Evolutionary conservation across 2,797 vertebrate species (phyloP).

Genomic region (Oreochromis mossambicus): DNA sequence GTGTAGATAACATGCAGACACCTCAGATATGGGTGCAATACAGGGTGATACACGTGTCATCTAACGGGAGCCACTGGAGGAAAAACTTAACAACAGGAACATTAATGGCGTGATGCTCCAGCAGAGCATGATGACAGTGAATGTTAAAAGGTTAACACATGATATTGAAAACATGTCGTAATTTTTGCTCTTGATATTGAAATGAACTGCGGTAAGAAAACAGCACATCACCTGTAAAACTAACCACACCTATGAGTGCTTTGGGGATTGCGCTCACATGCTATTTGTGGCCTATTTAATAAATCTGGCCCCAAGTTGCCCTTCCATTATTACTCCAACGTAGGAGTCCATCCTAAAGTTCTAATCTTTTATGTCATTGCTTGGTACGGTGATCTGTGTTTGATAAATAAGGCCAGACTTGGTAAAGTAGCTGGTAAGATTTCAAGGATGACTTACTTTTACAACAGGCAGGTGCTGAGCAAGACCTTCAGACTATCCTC

Average conservation of each 20-base stretch:
- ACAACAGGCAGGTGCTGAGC: neutral
- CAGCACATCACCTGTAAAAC: neutral
- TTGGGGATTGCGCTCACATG: neutral
- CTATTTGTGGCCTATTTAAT: neutral
- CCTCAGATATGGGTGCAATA: neutral
- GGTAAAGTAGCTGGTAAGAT: neutral
- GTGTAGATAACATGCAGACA: neutral
- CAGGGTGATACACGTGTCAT: neutral
- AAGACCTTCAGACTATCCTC: neutral
- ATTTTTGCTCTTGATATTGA: neutral
- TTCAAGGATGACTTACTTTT: neutral
- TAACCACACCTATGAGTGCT: fast-evolving
- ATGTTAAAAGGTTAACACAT: neutral
- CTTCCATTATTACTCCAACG: neutral
- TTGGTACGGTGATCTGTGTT: neutral
- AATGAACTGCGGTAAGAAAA: neutral
- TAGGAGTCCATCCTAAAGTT: neutral
- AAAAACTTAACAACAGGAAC: neutral
- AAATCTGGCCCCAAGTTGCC: neutral
- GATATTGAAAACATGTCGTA: neutral
- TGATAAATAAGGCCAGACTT: neutral
- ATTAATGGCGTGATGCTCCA: neutral
- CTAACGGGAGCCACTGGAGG: neutral
- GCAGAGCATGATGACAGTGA: neutral
- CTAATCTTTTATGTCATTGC: neutral